Base-by-base conservation (phyloP, 2,888 invertebrate genomes). In the Lycocerus yunnanus region DNA sequence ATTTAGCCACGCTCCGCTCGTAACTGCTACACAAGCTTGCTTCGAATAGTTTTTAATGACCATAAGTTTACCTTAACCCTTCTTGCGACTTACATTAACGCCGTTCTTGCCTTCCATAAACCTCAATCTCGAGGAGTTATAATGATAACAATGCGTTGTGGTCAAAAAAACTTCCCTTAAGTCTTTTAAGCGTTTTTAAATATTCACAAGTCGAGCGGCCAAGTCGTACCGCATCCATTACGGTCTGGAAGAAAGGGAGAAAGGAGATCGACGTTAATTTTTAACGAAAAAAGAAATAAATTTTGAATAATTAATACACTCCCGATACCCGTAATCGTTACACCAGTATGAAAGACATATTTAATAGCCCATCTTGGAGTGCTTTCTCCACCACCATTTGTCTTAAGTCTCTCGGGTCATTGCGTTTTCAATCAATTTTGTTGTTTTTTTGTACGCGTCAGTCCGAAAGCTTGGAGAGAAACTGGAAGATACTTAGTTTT, bases 401-500 rank as follows among this genome's bases (percentile, higher is more conserved):
- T 84, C 84, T 84, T 84, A 74, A 79, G 84, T 84, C 84, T 82
- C 82, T 82, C 84, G 83, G 81, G 82, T 81, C 80, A 83, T 78
- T 83, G 82, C 83, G 82, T 85, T 84, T 82, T 83, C 85, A 83
- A 85, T 85, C 84, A 85, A 84, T 85, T 84, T 83, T 79, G 79
- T 81, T 83, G 75, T 75, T 75, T 75, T 75, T 75, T 72, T 71
- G 73, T 71, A 71, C 73, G 75, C 80, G 80, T 76, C 78, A 78
- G 78, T 76, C 75, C 77, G 74, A 77, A 77, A 77, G 78, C 79
- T 79, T 80, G 78, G 76, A 80, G 81, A 80, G 79, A 81, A 82
- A 78, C 81, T 75, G 81, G 80, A 78, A 82, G 85, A 85, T 84
- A 85, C 85, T 85, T 85, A 84, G 84, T 85, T 85, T 85, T 85